Evolutionary conservation across 2,888 invertebrate genomes (phyloP).

Genomic region (Cheilosia urbana): DNA sequence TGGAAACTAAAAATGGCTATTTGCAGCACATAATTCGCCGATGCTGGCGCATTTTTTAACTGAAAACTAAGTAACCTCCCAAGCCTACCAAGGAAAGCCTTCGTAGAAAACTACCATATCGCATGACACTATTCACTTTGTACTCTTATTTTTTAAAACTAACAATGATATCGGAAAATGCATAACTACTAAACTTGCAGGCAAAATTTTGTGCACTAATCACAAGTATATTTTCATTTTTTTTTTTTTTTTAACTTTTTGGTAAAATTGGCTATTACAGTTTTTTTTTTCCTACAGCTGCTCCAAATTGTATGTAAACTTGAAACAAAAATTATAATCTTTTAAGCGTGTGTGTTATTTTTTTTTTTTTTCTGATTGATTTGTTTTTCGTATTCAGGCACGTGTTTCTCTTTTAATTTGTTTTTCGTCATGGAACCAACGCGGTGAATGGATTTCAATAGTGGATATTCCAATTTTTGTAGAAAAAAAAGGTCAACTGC

Average conservation of each 20-base stretch:
- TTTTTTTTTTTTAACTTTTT: conserved; percentile 25
- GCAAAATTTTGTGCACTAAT: conserved; percentile 39
- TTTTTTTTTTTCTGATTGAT: neutral
- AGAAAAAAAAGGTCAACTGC: conserved; percentile 13
- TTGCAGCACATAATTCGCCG: too few relatives aligned
- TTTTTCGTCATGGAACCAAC: neutral
- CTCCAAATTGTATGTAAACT: neutral
- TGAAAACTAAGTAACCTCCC: neutral
- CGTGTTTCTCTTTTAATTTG: conserved; percentile 6
- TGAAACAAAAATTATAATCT: conserved; percentile 11
- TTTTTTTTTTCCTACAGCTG: conserved; percentile 1
- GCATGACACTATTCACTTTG: conserved; percentile 38
- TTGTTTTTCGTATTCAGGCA: conserved; percentile 11
- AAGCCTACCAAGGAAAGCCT: neutral
- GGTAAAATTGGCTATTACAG: conserved; percentile 28
- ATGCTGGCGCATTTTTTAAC: too few relatives aligned
- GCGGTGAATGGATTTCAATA: neutral
- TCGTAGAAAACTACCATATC: neutral
- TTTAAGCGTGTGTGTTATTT: neutral
- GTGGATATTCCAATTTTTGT: neutral
- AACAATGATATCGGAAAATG: conserved; percentile 16
- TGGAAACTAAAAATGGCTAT: too few relatives aligned
- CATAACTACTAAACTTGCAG: conserved; percentile 31
- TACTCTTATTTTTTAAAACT: conserved; percentile 8
- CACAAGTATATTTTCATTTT: conserved; percentile 8